These are phyloP conservation scores for Halcyon chelicuti DNA, from an alignment of 2,797 vertebrate genomes.

Conservation along the genomic window DNA sequence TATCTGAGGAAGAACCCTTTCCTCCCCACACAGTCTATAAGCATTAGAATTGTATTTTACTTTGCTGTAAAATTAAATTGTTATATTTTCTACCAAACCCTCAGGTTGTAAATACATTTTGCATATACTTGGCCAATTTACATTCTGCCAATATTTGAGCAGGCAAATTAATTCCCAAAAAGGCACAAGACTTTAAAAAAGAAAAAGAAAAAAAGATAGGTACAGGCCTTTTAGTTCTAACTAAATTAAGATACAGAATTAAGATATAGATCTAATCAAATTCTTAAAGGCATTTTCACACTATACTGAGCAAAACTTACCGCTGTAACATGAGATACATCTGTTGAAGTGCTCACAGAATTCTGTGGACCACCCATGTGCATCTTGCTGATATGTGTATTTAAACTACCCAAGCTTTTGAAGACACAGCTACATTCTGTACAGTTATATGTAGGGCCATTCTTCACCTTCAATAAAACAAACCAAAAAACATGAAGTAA, in stretches of 20 bases:
- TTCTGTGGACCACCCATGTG: conserved; percentile 85
- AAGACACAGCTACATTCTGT: conserved; percentile 98
- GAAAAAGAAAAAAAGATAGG: not conserved
- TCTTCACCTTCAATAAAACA: conserved; percentile 79
- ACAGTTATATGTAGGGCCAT: conserved; percentile 86
- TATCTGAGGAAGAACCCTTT: not conserved
- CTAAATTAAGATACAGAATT: not conserved
- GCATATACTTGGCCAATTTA: not conserved
- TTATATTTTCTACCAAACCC: not conserved
- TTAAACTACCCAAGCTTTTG: conserved; percentile 96
- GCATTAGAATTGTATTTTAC: not conserved
- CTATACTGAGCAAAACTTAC: conserved; percentile 62
- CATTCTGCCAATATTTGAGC: not conserved
- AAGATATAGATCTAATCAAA: not conserved
- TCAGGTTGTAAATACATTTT: not conserved
- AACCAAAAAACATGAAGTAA: not conserved
- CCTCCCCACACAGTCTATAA: not conserved
- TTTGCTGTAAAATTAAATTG: not conserved
- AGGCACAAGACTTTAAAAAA: not conserved
- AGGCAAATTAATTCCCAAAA: not conserved
- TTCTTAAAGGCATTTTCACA: not conserved
- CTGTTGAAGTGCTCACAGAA: conserved; percentile 51
- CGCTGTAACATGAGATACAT: conserved; percentile 71
- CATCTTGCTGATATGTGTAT: conserved; percentile 99
- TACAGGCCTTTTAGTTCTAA: not conserved